Conservation (phyloP, 2,797 vertebrate species). For the Sciurus carolinensis region DNA sequence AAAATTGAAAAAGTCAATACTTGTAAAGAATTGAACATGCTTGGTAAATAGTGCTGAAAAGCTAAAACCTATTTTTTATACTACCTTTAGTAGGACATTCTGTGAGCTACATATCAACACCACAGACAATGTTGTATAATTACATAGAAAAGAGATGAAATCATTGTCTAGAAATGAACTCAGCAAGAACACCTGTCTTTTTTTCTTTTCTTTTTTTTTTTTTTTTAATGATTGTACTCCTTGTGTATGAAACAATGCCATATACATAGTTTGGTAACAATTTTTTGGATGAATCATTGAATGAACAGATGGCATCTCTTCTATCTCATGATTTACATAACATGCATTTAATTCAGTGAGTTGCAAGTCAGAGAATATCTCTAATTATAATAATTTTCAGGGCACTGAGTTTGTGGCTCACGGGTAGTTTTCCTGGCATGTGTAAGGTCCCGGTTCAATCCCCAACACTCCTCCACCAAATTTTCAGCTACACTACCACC, state of each 20-base stretch:
- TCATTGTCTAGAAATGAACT: not conserved
- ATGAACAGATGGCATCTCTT: not conserved
- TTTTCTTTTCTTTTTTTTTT: not conserved
- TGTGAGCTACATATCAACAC: not conserved
- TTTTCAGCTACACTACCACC: not conserved
- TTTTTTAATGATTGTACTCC: not conserved
- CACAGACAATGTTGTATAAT: not conserved
- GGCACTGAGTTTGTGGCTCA: no score
- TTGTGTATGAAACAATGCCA: not conserved
- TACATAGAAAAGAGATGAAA: not conserved
- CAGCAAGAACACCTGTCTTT: not conserved
- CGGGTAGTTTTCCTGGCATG: no score
- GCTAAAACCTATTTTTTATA: not conserved
- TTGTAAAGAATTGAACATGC: not conserved
- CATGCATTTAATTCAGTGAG: not conserved
- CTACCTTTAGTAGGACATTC: not conserved
- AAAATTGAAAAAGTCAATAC: not conserved
- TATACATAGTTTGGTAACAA: not conserved
- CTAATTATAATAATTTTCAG: conserved; percentile 13
- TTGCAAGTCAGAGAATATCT: conserved; percentile 44
- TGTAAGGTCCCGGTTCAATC: no score
- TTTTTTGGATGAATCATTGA: conserved; percentile 39
- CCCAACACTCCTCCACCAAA: no score
- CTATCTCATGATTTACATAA: conserved; percentile 34
- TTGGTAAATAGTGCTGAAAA: not conserved